Evolutionary conservation across 2,113 vertebrate genomes (phyloP).

Genomic region (Vicugna pacos): DNA sequence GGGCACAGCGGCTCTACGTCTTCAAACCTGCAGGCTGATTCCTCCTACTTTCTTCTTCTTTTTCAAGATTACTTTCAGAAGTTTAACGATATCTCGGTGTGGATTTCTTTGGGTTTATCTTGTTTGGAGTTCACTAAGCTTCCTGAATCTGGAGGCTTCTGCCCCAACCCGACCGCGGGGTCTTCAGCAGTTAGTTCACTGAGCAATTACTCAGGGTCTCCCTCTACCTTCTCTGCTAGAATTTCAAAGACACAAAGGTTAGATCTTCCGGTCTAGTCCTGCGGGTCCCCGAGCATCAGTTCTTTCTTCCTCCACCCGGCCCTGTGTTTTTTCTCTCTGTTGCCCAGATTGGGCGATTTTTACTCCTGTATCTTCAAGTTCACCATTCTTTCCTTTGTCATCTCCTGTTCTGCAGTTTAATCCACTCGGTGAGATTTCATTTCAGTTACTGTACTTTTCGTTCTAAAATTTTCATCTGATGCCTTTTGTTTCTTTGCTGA

Average conservation of each 20-base stretch:
- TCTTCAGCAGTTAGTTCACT: background rate
- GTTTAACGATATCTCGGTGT: background rate
- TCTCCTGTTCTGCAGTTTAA: background rate
- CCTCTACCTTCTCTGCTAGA: background rate
- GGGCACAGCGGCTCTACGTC: background rate
- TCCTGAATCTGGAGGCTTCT: background rate
- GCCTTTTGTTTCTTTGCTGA: background rate
- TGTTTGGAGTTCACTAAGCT: background rate
- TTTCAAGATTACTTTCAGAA: background rate
- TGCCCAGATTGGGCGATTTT: background rate
- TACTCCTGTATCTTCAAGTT: background rate
- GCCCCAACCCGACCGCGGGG: background rate
- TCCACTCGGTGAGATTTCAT: background rate
- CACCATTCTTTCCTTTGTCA: background rate
- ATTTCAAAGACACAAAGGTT: background rate
- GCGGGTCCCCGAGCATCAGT: background rate
- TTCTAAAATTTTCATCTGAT: conserved; percentile 13
- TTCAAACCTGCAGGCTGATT: background rate
- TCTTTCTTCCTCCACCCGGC: background rate
- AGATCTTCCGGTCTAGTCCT: background rate
- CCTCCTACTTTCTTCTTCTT: background rate
- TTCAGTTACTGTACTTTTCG: background rate
- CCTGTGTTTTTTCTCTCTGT: background rate
- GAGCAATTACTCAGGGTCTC: background rate
- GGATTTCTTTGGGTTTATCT: background rate